Evolutionary conservation across 2,888 invertebrate genomes (phyloP), one percentile per base, ranked within the genome.

Genomic region (Limulus polyphemus): DNA sequence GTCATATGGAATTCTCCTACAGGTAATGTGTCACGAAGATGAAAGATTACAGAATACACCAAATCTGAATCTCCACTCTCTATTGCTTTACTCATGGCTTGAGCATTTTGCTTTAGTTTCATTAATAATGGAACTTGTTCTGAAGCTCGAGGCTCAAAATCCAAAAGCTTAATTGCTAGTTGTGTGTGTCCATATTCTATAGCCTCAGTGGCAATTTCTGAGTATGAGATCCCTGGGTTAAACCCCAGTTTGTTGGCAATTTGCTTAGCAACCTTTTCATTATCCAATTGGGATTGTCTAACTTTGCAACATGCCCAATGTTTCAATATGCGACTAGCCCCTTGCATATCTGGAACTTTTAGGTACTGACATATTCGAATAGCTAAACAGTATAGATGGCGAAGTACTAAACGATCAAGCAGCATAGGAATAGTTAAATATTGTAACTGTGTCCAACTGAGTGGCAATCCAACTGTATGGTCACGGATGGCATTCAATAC

Each of bases 221-320:
- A 90, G 78, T 91, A 97, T 0, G 94, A 94, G 59, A 97, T 87
- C 0, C 93, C 94, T 0, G 86, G 84, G 59, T 84, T 84, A 70
- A 87, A 86, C 11, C 88, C 86, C 47, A 97, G 81, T 75, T 94
- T 94, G 69, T 88, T 86, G 0, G 88, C 87, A 62, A 97, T 95
- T 76, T 90, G 90, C 49, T 85, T 82, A 0, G 94, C 94, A 48
- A 94, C 85, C 63, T 85, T 85, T 74, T 91, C 90, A 76, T 90
- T 90, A 61, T 86, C 75, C 32, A 32, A 32, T 69, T 86, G 84
- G 0, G 85, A 84, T 73, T 90, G 88, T 64, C 84, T 84, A 10
- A 90, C 88, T 82, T 95, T 95, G 74, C 91, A 92, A 74, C 90
- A 92, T 0, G 97, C 97, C 97, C 97, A 98, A 74, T 95, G 92